These are phyloP conservation scores for Strix uralensis DNA, from an alignment of 2,113 vertebrate genomes.

Conservation along the genomic window DNA sequence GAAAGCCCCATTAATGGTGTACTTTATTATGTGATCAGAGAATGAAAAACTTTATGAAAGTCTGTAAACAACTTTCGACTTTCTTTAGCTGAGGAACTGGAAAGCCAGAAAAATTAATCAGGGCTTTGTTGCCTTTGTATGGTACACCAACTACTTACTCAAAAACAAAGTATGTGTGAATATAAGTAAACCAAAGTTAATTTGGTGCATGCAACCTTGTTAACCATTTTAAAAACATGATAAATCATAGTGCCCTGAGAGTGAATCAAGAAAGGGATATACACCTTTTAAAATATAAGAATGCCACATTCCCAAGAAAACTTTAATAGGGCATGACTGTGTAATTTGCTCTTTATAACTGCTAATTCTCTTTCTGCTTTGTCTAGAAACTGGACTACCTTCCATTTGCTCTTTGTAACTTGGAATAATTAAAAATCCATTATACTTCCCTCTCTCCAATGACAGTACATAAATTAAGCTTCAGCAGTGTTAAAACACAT, in stretches of 20 bases:
- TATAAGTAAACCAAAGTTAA: not conserved
- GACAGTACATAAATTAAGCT: constrained; percentile 69
- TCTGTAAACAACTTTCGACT: not conserved
- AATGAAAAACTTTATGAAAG: not conserved
- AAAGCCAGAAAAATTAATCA: not conserved
- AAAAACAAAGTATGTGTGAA: not conserved
- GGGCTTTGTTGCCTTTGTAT: not conserved
- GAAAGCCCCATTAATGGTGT: not conserved
- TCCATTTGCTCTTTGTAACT: constrained; percentile 29
- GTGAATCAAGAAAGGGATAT: not conserved
- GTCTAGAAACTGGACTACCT: constrained; percentile 14
- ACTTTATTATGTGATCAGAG: not conserved
- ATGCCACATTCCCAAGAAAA: not conserved
- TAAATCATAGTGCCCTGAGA: not conserved
- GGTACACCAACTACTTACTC: not conserved
- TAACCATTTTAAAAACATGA: not conserved
- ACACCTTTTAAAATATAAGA: not conserved
- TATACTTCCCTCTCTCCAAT: constrained; percentile 7
- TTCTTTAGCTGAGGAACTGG: not conserved
- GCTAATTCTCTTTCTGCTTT: not conserved
- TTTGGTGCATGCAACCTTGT: not conserved
- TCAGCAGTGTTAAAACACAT: not conserved
- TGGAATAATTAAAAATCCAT: constrained; percentile 71
- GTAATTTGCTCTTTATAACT: not conserved
- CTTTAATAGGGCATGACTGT: not conserved